Base-by-base conservation (phyloP, 1,140 invertebrate genomes). In the Microvelia longipes region DNA sequence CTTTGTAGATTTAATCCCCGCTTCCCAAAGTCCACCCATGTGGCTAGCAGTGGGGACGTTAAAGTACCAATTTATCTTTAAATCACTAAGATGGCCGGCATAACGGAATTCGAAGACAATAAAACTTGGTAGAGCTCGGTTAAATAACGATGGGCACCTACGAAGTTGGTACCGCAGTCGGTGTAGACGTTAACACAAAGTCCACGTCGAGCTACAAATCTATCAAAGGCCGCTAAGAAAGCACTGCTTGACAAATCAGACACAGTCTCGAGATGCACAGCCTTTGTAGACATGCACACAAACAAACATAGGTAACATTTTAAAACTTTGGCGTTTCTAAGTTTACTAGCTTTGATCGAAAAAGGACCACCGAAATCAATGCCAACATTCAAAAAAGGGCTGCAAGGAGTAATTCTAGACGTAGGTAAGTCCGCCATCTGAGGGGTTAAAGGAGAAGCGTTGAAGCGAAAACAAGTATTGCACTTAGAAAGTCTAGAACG, bases 121-220 rank as follows among this genome's bases (percentile, higher is more conserved):
- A 74, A 63, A 2, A 69, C 0, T 29, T 67, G 2, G 67, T 28
- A 5, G 27, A 29, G 24, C 73, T 73, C 71, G 19, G 65, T 29
- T 14, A 78, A 66, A 66, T 77, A 70, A 1, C 72, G 75, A 65
- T 77, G 72, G 25, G 76, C 76, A 2, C 77, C 76, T 14, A 76
- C 66, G 68, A 80, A 80, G 67, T 77, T 80, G 0, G 76, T 78
- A 0, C 75, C 79, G 69, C 77, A 76, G 71, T 80, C 80, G 24
- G 69, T 71, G 68, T 75, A 77, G 0, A 81, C 73, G 2, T 67
- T 67, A 0, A 30, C 26, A 15, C 74, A 75, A 60, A 71, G 30
- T 25, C 78, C 77, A 30, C 77, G 63, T 24, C 74, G 30, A 28
- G 70, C 15, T 14, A 76, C 72, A 68, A 80, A 79, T 29, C 77